Evolutionary conservation across 2,888 invertebrate genomes (phyloP), one percentile per base, ranked within the genome.

Genomic region (Pantelozetes paolii): DNA sequence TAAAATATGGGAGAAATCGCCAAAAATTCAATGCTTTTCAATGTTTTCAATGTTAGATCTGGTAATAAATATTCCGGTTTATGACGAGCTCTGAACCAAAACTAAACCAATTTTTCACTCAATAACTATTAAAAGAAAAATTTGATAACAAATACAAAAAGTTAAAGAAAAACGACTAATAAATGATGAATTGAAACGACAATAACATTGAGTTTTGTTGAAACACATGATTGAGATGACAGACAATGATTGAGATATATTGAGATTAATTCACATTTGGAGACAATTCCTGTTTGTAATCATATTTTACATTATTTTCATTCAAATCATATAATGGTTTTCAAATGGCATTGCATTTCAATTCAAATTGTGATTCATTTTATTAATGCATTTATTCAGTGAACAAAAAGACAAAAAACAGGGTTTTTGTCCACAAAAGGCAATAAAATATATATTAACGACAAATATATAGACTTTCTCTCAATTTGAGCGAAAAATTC

Each of bases 21-120:
- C n/a, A 62, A 30, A 62, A 62, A 32, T 67, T 67, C 42, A 36
- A 11, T 67, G 32, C 20, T 26, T n/a, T n/a, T n/a, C n/a, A n/a
- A n/a, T n/a, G n/a, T n/a, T n/a, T 67, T 67, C 42, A 36, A 11
- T 67, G 32, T 40, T 26, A 36, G 23, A 32, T 23, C 42, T 23
- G 42, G 15, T 67, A 40, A 67, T 67, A 67, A 67, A 67, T 67
- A 67, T 67, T 42, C 67, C 42, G 42, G 40, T 67, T 67, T 67
- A 42, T 40, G 67, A 26, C 42, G 42, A 67, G 36, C 23, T 67
- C 42, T 67, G 67, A 67, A 67, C 67, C 67, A 67, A 67, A 67
- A 67, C 67, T 67, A 67, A 67, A 67, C 42, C 67, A 67, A 67
- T 67, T 67, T 67, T 42, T 67, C 67, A 67, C 42, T 67, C 40